Conservation (phyloP, 2,888 invertebrate genomes). For the Morinoia aosen region DNA sequence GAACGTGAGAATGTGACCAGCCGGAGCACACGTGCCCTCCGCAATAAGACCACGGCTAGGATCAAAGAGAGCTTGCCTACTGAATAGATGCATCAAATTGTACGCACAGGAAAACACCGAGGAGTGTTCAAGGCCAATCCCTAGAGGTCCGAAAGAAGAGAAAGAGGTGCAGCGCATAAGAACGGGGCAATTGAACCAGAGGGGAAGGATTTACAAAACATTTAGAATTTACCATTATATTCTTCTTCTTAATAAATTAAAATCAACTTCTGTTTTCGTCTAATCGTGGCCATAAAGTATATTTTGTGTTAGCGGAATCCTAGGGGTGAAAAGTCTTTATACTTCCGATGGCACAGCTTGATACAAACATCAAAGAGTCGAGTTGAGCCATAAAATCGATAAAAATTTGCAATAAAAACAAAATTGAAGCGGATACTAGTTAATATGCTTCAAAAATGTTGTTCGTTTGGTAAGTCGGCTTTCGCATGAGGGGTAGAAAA, state of each 20-base stretch:
- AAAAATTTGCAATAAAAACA: neutral
- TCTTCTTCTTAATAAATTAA: neutral
- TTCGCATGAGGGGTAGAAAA: too few species aligned
- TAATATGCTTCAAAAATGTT: neutral
- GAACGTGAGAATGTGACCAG: constrained; percentile 3
- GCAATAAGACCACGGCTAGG: neutral
- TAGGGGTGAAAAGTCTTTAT: neutral
- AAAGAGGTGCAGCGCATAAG: neutral
- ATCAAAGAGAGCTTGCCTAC: neutral
- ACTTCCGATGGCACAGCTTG: neutral
- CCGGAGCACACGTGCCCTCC: neutral
- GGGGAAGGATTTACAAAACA: neutral
- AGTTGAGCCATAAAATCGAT: neutral
- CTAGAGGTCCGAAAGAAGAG: neutral
- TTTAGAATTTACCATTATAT: neutral
- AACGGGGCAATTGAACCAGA: neutral
- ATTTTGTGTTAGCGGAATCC: neutral
- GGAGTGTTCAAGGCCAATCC: neutral
- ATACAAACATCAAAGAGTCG: neutral
- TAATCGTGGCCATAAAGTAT: neutral
- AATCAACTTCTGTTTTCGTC: neutral
- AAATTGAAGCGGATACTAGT: neutral
- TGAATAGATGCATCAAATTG: constrained; percentile 12
- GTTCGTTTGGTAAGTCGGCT: neutral
- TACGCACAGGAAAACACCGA: neutral